Percentiles rank a stretch among this genome's conserved stretches.
These are phyloP conservation scores for Morelia viridis DNA, from an alignment of 2,797 vertebrate species.

Conservation along the genomic window DNA sequence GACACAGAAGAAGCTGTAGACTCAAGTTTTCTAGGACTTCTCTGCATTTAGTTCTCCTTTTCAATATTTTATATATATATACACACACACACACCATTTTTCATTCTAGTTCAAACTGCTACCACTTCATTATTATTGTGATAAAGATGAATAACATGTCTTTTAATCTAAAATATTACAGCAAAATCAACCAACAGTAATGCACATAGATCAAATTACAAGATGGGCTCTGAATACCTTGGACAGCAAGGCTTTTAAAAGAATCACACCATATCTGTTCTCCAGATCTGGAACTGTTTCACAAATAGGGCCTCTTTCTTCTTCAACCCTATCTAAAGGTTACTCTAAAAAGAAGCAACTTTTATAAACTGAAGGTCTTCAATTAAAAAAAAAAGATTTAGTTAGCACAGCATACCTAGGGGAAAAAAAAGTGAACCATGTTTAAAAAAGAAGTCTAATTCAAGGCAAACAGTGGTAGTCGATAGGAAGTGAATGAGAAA, in stretches of 20 bases:
- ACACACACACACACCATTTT: not conserved
- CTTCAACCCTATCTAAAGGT: not conserved
- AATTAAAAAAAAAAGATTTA: not conserved
- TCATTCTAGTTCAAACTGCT: not conserved
- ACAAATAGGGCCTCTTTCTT: not conserved
- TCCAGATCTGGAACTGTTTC: not conserved
- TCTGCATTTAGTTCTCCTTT: not conserved
- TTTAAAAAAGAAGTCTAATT: not conserved
- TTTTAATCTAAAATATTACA: not conserved
- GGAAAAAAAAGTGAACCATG: not conserved
- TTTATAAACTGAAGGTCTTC: not conserved
- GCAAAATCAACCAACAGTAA: not conserved
- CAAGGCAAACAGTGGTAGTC: not conserved
- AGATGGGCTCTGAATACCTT: not conserved
- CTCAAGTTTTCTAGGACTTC: not conserved
- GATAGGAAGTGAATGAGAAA: not conserved
- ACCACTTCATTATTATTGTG: not conserved
- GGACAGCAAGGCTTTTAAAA: not conserved
- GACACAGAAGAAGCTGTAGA: not conserved
- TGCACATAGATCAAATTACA: not conserved
- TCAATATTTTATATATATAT: not conserved
- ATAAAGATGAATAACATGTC: not conserved
- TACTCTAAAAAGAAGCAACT: not conserved
- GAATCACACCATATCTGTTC: not conserved
- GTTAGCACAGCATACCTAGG: not conserved